A percentile compares a stretch with the other conserved stretches of the same genome.
phyloP scores from a whole-genome alignment of 1,140 invertebrate genomes.

The Ceratosolen solmsi region DNA sequence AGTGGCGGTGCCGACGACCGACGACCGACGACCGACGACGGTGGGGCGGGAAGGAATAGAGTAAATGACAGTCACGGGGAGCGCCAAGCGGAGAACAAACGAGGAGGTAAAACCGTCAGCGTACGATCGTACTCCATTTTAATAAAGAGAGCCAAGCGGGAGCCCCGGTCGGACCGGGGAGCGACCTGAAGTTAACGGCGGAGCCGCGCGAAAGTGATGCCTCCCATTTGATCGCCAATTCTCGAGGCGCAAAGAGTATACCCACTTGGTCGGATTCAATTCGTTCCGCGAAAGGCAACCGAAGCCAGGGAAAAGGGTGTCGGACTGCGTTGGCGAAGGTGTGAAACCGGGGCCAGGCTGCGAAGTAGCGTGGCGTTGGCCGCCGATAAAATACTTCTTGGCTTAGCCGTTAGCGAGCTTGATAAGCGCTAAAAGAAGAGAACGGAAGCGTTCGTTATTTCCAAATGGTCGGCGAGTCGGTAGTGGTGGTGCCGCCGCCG shows the following conservation, averaged over 20 bases:
- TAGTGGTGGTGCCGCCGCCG: neutral
- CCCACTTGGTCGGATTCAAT: neutral
- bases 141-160: too few species aligned
- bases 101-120: neutral
- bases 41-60: neutral
- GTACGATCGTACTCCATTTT: too few species aligned
- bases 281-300: neutral
- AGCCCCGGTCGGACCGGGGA: neutral
- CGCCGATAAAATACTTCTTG: neutral
- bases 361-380: neutral
- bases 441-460: slow-evolving; percentile 5
- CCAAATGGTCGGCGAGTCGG: slow-evolving; percentile 36
- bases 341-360: neutral
- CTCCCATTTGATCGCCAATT: slow-evolving; percentile 24
- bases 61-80: too few species aligned
- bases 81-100: too few species aligned
- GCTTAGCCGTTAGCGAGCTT: neutral
- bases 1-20: neutral
- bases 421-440: neutral
- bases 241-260: neutral
- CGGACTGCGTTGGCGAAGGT: too few species aligned
- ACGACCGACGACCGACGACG: neutral
- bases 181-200: neutral
- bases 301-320: too few species aligned
- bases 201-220: slow-evolving; percentile 9